These are phyloP conservation scores for Coenonympha glycerion DNA, from an alignment of 2,888 invertebrate species.

Conservation along the genomic window DNA sequence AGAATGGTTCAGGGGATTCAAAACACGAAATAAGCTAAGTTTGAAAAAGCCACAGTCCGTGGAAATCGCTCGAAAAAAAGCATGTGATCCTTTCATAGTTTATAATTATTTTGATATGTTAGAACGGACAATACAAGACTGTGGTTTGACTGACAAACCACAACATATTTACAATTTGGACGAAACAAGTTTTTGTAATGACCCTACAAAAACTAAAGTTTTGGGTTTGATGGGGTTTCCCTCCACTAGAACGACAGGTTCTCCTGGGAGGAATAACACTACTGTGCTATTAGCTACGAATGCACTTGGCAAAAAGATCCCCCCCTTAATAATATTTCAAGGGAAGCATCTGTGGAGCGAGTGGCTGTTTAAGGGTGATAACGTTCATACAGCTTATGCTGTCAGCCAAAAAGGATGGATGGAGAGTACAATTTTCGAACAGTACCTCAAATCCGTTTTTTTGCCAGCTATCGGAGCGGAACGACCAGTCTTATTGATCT, in stretches of 20 bases:
- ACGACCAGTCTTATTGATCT: no score
- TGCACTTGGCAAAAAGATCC: background rate
- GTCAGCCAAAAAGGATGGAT: background rate
- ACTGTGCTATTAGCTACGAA: background rate
- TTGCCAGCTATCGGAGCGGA: no score
- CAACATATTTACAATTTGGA: slow-evolving; percentile 19
- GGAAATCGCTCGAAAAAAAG: slow-evolving; percentile 29
- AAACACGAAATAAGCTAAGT: slow-evolving; percentile 36
- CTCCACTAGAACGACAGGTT: background rate
- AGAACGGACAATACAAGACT: slow-evolving; percentile 12
- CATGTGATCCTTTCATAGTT: slow-evolving; percentile 4
- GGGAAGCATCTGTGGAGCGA: background rate
- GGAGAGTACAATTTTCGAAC: background rate
- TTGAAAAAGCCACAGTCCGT: slow-evolving; percentile 44
- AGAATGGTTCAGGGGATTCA: slow-evolving; percentile 37
- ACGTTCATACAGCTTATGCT: background rate
- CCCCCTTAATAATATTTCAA: background rate
- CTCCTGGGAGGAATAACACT: background rate
- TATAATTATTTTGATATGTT: slow-evolving; percentile 13
- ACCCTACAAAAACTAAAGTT: background rate
- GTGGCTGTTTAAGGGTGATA: background rate
- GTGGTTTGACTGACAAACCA: slow-evolving; percentile 8
- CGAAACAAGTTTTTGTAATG: slow-evolving; percentile 11
- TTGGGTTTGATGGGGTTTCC: background rate
- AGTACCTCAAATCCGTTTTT: background rate